Evolutionary conservation across 2,888 invertebrate genomes (phyloP).

Genomic region (Perdita meconis): DNA sequence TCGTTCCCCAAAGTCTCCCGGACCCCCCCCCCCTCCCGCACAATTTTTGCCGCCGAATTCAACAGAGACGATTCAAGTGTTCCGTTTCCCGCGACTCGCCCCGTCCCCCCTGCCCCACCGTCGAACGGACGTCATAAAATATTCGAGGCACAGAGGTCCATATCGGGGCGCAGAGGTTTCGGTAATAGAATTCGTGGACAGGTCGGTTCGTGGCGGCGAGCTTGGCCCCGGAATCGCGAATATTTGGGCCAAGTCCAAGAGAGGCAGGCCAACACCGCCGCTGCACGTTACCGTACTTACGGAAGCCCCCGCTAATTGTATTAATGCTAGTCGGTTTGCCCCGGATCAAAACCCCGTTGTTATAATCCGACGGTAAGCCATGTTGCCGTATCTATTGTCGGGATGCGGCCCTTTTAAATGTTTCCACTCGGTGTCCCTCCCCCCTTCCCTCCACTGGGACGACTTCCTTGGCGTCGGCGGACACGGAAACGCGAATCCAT

Average conservation of each 20-base stretch:
- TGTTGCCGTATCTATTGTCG: constrained; percentile 75
- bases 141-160: constrained; percentile 12
- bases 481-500: constrained; percentile 3
- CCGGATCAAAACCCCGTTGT: constrained; percentile 75
- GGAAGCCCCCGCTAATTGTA: constrained; percentile 82
- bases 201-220: constrained; percentile 40
- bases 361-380: constrained; percentile 77
- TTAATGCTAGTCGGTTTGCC: constrained; percentile 81
- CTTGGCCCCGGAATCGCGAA: constrained; percentile 63
- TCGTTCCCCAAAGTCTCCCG: too few species aligned
- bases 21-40: too few species aligned
- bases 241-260: constrained; percentile 81
- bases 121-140: constrained; percentile 25
- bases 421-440: constrained; percentile 45
- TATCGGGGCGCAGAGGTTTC: constrained; percentile 12
- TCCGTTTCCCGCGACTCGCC: background rate
- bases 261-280: constrained; percentile 55
- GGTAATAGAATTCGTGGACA: constrained; percentile 63
- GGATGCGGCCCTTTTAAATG: constrained; percentile 59
- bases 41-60: background rate
- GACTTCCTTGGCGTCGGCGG: constrained; percentile 7
- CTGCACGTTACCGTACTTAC: constrained; percentile 79
- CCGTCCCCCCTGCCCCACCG: background rate
- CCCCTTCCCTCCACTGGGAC: too few species aligned
- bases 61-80: background rate